Evolutionary conservation across 2,113 vertebrate species (phyloP).

Genomic region (Scopus umbretta): DNA sequence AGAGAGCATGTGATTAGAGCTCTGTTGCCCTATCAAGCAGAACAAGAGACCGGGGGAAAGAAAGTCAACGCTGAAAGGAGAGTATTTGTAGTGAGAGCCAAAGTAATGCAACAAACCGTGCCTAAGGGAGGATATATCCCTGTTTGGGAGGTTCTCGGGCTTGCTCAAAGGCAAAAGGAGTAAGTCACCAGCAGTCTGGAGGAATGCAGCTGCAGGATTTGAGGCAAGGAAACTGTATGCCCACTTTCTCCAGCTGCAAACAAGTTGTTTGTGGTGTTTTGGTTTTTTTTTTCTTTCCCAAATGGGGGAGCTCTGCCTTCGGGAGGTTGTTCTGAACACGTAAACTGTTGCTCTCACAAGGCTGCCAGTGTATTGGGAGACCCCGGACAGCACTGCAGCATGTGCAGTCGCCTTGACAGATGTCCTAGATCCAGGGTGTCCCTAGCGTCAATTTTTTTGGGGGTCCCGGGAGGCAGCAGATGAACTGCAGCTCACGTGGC

Average conservation of each 20-base stretch:
- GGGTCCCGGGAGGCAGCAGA: not conserved
- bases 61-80: not conserved
- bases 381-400: rapidly evolving
- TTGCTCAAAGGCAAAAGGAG: not conserved
- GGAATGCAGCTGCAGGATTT: not conserved
- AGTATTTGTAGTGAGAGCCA: not conserved
- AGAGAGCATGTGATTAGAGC: not conserved
- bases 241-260: not conserved
- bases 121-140: not conserved
- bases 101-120: not conserved
- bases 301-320: not conserved
- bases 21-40: not conserved
- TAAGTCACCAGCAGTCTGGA: not conserved
- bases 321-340: not conserved
- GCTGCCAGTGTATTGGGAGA: not conserved
- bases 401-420: rapidly evolving
- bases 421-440: not conserved
- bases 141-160: not conserved
- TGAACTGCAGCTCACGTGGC: rapidly evolving
- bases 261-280: too few relatives aligned
- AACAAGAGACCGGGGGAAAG: not conserved
- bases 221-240: not conserved
- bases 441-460: rapidly evolving
- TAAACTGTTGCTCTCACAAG: not conserved
- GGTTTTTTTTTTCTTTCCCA: not conserved